Evolutionary conservation across 1,140 invertebrate species (phyloP).

Genomic region (Drosophila sp.): DNA sequence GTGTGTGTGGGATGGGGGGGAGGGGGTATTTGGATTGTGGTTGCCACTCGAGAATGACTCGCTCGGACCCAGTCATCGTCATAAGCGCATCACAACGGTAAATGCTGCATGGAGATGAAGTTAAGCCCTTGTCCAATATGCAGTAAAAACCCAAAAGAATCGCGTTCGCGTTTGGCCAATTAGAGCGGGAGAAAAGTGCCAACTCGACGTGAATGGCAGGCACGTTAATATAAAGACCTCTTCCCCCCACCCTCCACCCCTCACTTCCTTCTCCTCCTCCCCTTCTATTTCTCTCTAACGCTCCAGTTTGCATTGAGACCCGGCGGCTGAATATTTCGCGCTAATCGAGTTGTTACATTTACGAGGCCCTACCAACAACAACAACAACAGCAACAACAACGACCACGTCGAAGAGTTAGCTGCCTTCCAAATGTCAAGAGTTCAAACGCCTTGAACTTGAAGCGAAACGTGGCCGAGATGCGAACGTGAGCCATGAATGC

Average conservation of each 20-base stretch:
- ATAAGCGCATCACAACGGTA: slow-evolving; percentile 70
- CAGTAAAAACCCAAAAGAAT: slow-evolving; percentile 58
- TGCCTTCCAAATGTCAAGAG: slow-evolving; percentile 77
- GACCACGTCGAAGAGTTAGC: slow-evolving; percentile 32
- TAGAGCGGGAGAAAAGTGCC: slow-evolving; percentile 67
- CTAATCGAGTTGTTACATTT: slow-evolving; percentile 81
- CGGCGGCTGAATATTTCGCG: slow-evolving; percentile 66
- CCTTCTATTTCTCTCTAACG: slow-evolving; percentile 46
- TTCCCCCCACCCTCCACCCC: slow-evolving; percentile 14
- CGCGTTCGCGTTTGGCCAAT: slow-evolving; percentile 55
- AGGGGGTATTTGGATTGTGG: slow-evolving; percentile 45
- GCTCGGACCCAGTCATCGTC: slow-evolving; percentile 25
- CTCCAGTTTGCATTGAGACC: slow-evolving; percentile 67
- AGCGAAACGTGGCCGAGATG: slow-evolving; percentile 73
- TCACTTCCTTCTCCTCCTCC: background rate
- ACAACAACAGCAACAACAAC: slow-evolving; percentile 21
- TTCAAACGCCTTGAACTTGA: slow-evolving; percentile 82
- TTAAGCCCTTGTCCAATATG: slow-evolving; percentile 54
- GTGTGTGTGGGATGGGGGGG: background rate
- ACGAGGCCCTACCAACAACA: slow-evolving; percentile 45
- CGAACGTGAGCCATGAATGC: slow-evolving; percentile 65
- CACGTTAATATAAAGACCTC: slow-evolving; percentile 51
- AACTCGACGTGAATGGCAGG: slow-evolving; percentile 59
- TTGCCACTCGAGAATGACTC: slow-evolving; percentile 12
- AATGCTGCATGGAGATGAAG: slow-evolving; percentile 41